Evolutionary conservation across 2,113 vertebrate genomes (phyloP).

Genomic region (Hippoglossus stenolepis): DNA sequence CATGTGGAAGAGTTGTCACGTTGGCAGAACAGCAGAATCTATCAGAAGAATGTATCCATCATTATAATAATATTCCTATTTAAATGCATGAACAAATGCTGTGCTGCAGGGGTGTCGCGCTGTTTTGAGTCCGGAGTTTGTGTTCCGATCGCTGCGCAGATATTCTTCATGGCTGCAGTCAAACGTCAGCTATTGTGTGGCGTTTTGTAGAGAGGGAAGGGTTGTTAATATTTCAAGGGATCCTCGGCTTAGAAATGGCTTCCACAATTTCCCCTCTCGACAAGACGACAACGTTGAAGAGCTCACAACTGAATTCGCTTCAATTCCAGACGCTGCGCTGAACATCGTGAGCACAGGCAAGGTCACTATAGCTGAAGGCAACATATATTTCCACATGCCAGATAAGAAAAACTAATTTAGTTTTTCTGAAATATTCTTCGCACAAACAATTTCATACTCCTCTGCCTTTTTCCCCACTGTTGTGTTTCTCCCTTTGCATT

Average conservation of each 20-base stretch:
- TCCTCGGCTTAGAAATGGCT: constrained; percentile 3
- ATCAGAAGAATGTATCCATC: constrained; percentile 78
- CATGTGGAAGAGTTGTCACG: constrained; percentile 54
- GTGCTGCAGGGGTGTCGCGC: constrained; percentile 80
- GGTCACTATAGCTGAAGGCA: constrained; percentile 37
- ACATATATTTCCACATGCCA: constrained; percentile 30
- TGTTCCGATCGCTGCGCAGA: constrained; percentile 42
- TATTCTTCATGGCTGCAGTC: constrained; percentile 31
- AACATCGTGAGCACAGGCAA: constrained; percentile 34
- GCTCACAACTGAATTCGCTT: constrained; percentile 38
- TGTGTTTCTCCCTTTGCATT: constrained; percentile 13
- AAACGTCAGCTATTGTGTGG: not conserved
- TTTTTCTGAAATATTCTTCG: constrained; percentile 25
- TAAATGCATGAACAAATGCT: constrained; percentile 95
- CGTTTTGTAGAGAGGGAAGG: not conserved
- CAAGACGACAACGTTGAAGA: constrained; percentile 10
- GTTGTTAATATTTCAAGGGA: constrained; percentile 32
- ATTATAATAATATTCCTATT: constrained; percentile 96
- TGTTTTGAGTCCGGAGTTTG: constrained; percentile 30
- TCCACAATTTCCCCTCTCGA: not conserved
- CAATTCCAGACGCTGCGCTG: not conserved
- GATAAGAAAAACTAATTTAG: constrained; percentile 61
- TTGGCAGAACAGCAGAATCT: constrained; percentile 44
- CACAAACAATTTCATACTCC: constrained; percentile 55
- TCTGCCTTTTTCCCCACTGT: constrained; percentile 23